Base-by-base conservation (phyloP, 2,797 vertebrate genomes). In the Columba guinea region DNA sequence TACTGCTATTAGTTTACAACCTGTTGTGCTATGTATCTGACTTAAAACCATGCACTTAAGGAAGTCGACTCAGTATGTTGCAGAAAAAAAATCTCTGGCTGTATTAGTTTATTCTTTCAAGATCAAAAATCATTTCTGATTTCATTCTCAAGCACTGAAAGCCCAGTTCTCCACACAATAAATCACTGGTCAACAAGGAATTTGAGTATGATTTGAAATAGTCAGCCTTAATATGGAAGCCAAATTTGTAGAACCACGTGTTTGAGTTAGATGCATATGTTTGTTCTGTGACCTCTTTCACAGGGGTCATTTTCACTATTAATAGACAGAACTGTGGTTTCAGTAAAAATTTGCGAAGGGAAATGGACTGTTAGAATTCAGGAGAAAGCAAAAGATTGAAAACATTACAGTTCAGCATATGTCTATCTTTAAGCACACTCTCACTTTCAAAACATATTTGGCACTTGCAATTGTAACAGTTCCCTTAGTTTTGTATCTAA, bases 61-160 rank as follows among this genome's bases (percentile, higher is more conserved):
- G 28, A n/a, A 67, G 28, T 23, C 3, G 1, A 51, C 20, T 19
- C 7, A 34, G 10, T 4, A 22, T 0, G 1, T 26, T 39, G 34
- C 4, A 59, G 28, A 14, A 60, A 39, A 60, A 48, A 89, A n/a
- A 21, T 0, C 56, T 51, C 41, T 76, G 44, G 6, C 10, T 63
- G 0, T 24, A 26, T 79, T 16, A 30, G 6, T 24, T 90, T 51
- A 55, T 49, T 64, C 46, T 68, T 75, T 52, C 49, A 64, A 87
- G 51, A 8, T 68, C 65, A n/a, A 46, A 35, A 49, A 5, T 32
- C 6, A 35, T 39, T 85, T 78, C 73, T 52, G 23, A 67, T 59
- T 60, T 49, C 51, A 49, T 44, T 58, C 39, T 78, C 26, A 51
- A 16, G 41, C 68, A 24, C 24, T 34, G 51, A 17, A 82, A 81